Evolutionary conservation across 2,888 invertebrate genomes (phyloP), one percentile per base, ranked within the genome.

Genomic region (Heteropelma amictum): DNA sequence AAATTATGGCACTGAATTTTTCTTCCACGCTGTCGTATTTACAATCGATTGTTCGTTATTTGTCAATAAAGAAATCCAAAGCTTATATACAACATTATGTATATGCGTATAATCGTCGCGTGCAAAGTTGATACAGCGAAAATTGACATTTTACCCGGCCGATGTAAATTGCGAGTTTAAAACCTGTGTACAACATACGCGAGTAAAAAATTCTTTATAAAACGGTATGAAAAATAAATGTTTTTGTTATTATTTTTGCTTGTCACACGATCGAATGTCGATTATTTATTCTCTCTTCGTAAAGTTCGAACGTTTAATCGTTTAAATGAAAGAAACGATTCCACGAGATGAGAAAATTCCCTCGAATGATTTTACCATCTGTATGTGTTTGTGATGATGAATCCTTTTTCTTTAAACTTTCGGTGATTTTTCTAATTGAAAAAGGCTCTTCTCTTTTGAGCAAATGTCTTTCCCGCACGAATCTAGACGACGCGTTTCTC

Each of bases 211-310:
- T 28, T 14, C 1, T 68, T 58, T 58, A 14, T 65, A 68, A 47
- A 58, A 68, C 58, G 28, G 28, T 68, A 67, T 33, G 49, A 68
- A 68, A 68, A 68, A 67, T 65, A 65, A 5, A 65, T 14, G 2
- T 33, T 45, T 26, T 56, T 7, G 47, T 23, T 5, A 17, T 4
- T 19, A 5, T 33, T 28, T 5, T 1, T 14, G n/a, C 19, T n/a
- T 6, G n/a, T 26, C 19, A 21, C 17, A 14, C 8, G n/a, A n/a
- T n/a, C n/a, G n/a, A n/a, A n/a, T n/a, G n/a, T n/a, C n/a, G n/a
- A n/a, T n/a, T n/a, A n/a, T n/a, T n/a, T n/a, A n/a, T n/a, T n/a
- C n/a, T n/a, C n/a, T n/a, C n/a, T n/a, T n/a, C n/a, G n/a, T n/a
- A n/a, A n/a, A n/a, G n/a, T n/a, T n/a, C n/a, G n/a, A n/a, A n/a